Percentiles rank a stretch among this genome's conserved stretches.
These are phyloP conservation scores for Phthorimaea operculella DNA, from an alignment of 1,140 invertebrate genomes.

Conservation along the genomic window DNA sequence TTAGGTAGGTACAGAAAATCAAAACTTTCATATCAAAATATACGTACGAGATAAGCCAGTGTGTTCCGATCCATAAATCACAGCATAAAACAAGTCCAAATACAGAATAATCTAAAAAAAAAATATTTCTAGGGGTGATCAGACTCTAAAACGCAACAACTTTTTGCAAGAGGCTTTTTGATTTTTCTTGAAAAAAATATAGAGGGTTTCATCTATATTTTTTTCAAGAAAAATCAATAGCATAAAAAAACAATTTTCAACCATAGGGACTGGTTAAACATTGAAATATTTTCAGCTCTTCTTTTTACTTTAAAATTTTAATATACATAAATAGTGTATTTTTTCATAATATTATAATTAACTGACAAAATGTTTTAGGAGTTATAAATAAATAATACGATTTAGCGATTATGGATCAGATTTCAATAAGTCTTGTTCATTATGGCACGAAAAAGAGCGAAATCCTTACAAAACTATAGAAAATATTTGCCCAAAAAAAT, in stretches of 20 bases:
- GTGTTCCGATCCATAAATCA: constrained; percentile 12
- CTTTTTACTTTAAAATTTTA: neutral
- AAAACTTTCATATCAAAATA: constrained; percentile 25
- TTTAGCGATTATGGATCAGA: neutral
- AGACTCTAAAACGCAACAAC: neutral
- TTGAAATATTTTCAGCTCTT: neutral
- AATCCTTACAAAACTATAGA: neutral
- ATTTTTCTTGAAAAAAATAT: too few species aligned
- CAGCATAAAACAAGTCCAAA: neutral
- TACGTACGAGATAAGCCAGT: constrained; percentile 11
- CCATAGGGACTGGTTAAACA: neutral
- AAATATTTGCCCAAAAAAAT: neutral
- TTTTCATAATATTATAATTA: neutral
- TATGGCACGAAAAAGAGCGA: constrained; percentile 3
- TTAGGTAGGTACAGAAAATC: constrained; percentile 9
- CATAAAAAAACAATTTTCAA: neutral
- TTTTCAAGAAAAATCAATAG: too few species aligned
- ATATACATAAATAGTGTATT: neutral
- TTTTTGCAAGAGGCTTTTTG: neutral
- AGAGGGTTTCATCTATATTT: too few species aligned
- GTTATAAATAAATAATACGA: neutral
- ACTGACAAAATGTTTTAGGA: neutral
- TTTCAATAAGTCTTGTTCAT: neutral
- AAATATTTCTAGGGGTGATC: neutral
- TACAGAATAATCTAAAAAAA: neutral